A percentile compares a stretch with the other conserved stretches of the same genome.
These are phyloP conservation scores for Cynodonichthys magdalenae DNA, from an alignment of 2,797 vertebrate genomes.

Conservation along the genomic window DNA sequence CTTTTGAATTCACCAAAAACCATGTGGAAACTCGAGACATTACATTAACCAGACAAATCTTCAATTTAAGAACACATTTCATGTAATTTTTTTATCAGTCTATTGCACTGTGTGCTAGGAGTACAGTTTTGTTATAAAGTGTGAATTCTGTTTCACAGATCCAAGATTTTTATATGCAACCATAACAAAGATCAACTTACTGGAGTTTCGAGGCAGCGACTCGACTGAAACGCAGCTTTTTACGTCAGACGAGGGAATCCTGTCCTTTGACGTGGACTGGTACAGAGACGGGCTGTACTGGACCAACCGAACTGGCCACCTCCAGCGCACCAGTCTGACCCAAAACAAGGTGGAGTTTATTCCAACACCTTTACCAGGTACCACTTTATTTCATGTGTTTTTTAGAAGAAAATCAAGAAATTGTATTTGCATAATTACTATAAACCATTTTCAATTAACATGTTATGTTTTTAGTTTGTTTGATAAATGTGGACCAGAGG, in stretches of 20 bases:
- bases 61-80: too few relatives aligned
- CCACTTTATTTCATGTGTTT: background rate
- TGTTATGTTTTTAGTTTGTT: slow-evolving; percentile 75
- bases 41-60: too few relatives aligned
- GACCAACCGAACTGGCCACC: slow-evolving; percentile 79
- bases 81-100: too few relatives aligned
- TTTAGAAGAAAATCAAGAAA: background rate
- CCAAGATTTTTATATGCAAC: slow-evolving; percentile 81
- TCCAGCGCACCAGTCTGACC: slow-evolving; percentile 74
- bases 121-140: too few relatives aligned
- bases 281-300: slow-evolving; percentile 85
- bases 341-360: slow-evolving; percentile 73
- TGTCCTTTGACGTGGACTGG: slow-evolving; percentile 89
- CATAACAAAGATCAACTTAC: slow-evolving; percentile 62
- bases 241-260: slow-evolving; percentile 70
- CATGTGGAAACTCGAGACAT: too few relatives aligned
- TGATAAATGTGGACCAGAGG: slow-evolving; percentile 81
- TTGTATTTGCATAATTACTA: too few relatives aligned
- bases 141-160: slow-evolving; percentile 62
- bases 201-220: slow-evolving; percentile 77
- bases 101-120: too few relatives aligned
- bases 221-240: slow-evolving; percentile 66
- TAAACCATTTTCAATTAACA: background rate
- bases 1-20: too few relatives aligned
- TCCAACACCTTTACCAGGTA: slow-evolving; percentile 81